Evolutionary conservation across 2,888 invertebrate species (phyloP).

Genomic region (Invenusta paracnida): DNA sequence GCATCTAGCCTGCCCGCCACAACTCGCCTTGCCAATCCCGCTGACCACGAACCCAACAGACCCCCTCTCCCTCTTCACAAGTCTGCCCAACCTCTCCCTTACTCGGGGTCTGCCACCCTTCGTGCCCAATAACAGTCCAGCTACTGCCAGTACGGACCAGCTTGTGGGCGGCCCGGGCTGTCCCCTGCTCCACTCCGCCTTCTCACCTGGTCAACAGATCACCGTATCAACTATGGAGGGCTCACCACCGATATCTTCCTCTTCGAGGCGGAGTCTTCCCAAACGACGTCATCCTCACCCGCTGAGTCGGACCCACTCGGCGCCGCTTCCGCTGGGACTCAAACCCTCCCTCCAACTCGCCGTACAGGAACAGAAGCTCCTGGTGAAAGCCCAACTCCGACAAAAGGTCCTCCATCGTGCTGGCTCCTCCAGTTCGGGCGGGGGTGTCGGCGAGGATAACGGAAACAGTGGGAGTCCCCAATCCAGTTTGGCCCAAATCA

Average conservation of each 20-base stretch:
- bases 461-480: neutral
- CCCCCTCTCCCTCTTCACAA: conserved; percentile 28
- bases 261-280: neutral
- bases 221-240: neutral
- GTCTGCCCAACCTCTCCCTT: conserved; percentile 36
- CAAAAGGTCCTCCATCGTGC: conserved; percentile 79
- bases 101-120: conserved; percentile 24
- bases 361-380: conserved; percentile 48
- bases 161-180: neutral
- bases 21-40: conserved; percentile 7
- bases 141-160: conserved; percentile 10
- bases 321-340: conserved; percentile 78
- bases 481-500: conserved; percentile 18
- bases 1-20: conserved; percentile 24
- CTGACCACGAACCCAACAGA: conserved; percentile 16
- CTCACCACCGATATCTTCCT: neutral
- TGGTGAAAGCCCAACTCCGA: conserved; percentile 68
- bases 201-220: neutral
- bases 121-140: conserved; percentile 29
- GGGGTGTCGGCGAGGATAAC: neutral
- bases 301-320: conserved; percentile 86
- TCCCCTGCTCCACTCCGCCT: neutral
- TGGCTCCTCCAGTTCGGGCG: conserved; percentile 54
- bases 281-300: conserved; percentile 60
- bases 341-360: conserved; percentile 70